Evolutionary conservation across 2,888 invertebrate genomes (phyloP).

Genomic region (Microplitis deprimator): DNA sequence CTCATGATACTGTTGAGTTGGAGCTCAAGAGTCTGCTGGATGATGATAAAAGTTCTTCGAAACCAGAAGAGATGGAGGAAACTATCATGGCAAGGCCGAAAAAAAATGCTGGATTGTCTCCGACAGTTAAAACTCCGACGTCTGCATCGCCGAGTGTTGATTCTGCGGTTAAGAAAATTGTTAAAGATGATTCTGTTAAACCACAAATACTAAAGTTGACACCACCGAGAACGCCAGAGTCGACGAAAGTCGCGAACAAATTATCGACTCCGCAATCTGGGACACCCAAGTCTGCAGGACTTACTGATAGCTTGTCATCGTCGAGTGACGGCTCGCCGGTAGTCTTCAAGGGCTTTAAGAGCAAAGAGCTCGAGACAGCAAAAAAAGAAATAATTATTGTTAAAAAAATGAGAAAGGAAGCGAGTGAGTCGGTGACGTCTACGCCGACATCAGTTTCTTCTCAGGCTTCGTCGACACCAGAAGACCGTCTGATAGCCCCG

Average conservation of each 20-base stretch:
- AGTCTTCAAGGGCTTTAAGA: slow-evolving; percentile 73
- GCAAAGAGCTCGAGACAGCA: slow-evolving; percentile 67
- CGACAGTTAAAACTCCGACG: slow-evolving; percentile 3
- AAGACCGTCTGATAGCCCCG: not conserved
- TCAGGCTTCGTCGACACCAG: not conserved
- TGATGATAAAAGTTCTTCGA: slow-evolving; percentile 54
- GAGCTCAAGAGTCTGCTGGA: slow-evolving; percentile 63
- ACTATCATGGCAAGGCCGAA: slow-evolving; percentile 18
- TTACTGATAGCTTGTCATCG: slow-evolving; percentile 68
- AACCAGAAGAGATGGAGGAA: slow-evolving; percentile 35
- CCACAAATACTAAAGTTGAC: not conserved
- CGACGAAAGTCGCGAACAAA: not conserved
- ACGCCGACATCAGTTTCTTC: slow-evolving; percentile 31
- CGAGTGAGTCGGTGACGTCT: slow-evolving; percentile 68
- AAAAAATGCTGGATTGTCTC: slow-evolving; percentile 23
- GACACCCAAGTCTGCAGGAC: not conserved
- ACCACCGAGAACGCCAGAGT: not conserved
- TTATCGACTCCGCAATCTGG: not conserved
- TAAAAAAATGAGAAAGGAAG: slow-evolving; percentile 73
- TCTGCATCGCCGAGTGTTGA: not conserved
- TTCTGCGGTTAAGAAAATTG: not conserved
- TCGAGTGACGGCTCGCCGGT: slow-evolving; percentile 73
- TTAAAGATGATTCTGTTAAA: not conserved
- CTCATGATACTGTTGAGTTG: slow-evolving; percentile 62
- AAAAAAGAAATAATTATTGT: slow-evolving; percentile 73